A percentile compares a stretch with the other conserved stretches of the same genome.
These are phyloP conservation scores for Urocitellus parryii DNA, from an alignment of 2,113 vertebrate genomes.

Conservation along the genomic window DNA sequence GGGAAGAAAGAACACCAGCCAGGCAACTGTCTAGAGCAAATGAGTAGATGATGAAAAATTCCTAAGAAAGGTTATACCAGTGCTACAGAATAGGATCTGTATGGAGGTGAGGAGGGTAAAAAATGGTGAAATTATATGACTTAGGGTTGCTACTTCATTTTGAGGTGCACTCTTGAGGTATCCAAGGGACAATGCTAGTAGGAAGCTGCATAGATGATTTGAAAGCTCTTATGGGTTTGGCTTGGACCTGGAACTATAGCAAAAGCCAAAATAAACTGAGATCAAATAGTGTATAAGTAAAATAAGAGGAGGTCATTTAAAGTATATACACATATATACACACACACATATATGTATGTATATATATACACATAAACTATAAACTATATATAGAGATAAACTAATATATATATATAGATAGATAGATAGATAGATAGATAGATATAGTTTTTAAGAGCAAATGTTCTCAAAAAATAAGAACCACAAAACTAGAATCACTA, in stretches of 20 bases:
- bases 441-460: background rate
- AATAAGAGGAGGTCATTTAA: background rate
- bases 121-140: background rate
- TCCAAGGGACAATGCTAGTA: background rate
- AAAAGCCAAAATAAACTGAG: conserved; percentile 4
- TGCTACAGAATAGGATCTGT: background rate
- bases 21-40: background rate
- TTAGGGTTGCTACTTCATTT: background rate
- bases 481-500: background rate
- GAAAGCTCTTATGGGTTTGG: background rate
- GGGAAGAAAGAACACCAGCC: background rate
- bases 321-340: background rate
- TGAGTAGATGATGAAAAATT: background rate
- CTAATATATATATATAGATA: background rate
- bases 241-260: background rate
- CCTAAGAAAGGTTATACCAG: background rate
- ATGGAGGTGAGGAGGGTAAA: background rate
- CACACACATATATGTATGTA: too few relatives aligned
- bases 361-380: too few relatives aligned
- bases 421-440: too few relatives aligned
- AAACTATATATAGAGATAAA: background rate
- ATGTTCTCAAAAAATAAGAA: background rate
- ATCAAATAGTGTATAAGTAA: background rate
- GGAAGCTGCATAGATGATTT: background rate
- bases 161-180: background rate